These are phyloP conservation scores for Esox lucius DNA, from an alignment of 2,797 vertebrate species.

Conservation along the genomic window DNA sequence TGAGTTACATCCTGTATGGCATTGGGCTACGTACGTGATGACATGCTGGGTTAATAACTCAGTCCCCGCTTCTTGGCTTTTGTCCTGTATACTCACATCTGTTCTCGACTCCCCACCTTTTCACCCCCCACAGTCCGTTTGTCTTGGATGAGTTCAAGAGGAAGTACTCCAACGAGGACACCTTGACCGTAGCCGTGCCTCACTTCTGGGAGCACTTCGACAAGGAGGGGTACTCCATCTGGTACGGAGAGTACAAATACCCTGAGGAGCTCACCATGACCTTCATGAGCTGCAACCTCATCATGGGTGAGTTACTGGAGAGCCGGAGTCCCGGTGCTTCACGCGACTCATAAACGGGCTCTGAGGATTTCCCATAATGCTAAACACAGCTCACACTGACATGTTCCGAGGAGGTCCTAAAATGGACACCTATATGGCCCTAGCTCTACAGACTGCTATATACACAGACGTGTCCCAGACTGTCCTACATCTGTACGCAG, in stretches of 20 bases:
- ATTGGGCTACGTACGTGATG: no score
- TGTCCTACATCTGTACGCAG: no score
- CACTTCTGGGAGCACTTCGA: constrained; percentile 94
- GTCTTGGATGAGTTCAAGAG: constrained; percentile 93
- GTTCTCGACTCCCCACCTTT: not conserved
- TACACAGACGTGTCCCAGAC: no score
- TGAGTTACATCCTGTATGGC: not conserved
- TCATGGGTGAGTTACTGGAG: constrained; percentile 76
- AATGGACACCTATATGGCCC: no score
- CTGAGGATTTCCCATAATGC: not conserved
- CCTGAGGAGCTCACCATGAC: constrained; percentile 82
- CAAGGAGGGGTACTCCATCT: constrained; percentile 88
- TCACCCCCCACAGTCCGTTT: constrained; percentile 72
- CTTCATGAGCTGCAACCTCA: constrained; percentile 97
- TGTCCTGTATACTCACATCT: not conserved
- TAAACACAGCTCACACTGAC: no score
- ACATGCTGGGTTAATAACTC: no score
- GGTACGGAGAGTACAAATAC: constrained; percentile 87
- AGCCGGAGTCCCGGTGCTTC: not conserved
- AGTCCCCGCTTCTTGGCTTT: no score
- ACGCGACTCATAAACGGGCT: not conserved
- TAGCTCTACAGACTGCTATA: no score
- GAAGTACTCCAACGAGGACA: constrained; percentile 95
- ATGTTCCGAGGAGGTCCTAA: no score
- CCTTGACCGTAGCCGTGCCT: constrained; percentile 82